phyloP scores from a whole-genome alignment of 2,113 vertebrate genomes.

The Piaya cayana region DNA sequence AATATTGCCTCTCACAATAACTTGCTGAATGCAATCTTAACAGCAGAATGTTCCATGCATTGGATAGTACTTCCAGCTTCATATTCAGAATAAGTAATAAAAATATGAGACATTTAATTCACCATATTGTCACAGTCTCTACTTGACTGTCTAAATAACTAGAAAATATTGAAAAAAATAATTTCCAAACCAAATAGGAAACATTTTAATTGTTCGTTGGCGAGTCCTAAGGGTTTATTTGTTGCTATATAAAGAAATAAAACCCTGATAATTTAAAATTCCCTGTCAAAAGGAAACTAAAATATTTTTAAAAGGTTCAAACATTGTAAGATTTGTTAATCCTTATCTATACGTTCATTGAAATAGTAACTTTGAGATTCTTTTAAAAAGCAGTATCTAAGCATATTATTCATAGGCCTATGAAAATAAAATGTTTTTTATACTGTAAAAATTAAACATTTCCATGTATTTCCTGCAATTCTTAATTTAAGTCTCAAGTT shows the following conservation, averaged over 20 bases:
- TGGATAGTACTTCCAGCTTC: neutral
- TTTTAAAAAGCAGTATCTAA: accelerated
- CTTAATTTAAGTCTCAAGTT: neutral
- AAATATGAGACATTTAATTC: neutral
- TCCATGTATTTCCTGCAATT: neutral
- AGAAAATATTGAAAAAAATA: neutral
- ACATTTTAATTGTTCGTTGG: neutral
- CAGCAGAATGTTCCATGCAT: neutral
- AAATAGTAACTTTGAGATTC: neutral
- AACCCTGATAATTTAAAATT: neutral
- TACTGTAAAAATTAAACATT: neutral
- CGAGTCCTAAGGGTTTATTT: neutral
- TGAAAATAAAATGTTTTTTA: neutral
- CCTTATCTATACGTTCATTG: neutral
- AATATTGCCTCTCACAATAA: neutral
- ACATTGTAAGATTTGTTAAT: neutral
- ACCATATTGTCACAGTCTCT: neutral
- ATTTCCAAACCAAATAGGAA: neutral
- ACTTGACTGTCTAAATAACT: neutral
- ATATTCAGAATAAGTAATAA: neutral
- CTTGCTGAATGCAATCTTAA: neutral
- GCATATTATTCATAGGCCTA: neutral
- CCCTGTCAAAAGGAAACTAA: neutral
- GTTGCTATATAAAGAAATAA: accelerated
- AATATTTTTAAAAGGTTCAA: neutral